Evolutionary conservation across 2,888 invertebrate species (phyloP), one percentile per base, ranked within the genome.

Genomic region (Napeogenes sylphis): DNA sequence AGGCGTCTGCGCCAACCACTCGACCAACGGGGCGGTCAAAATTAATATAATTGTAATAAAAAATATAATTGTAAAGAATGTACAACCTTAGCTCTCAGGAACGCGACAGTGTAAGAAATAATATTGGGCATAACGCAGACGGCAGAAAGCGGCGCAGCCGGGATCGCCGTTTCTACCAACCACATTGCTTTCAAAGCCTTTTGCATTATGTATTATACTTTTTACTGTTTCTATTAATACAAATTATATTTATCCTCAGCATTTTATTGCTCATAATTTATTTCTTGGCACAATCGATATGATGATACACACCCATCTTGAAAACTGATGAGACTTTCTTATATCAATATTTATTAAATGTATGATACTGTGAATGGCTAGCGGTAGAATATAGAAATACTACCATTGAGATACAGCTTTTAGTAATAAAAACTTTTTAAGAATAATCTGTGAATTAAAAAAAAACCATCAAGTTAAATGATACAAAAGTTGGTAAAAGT

Each of bases 171-270:
- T 33, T 54, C 21, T 56, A 51, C 53, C 57, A 47, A 45, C 54
- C 54, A 53, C 56, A 57, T 59, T 54, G 65, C 60, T 60, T 61
- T 59, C 64, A 66, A 68, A 69, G 68, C 61, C 45, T 42, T 14
- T 56, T 68, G 63, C 62, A 69, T 69, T 65, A 69, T 69, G 63
- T 63, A 69, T 66, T 54, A 64, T 12, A 64, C 60, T 68, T 69
- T 68, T 69, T 69, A 59, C 46, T 21, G 60, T 64, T 67, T 64
- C 64, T 64, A 64, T 67, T 64, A 64, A 64, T 67, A 62, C 60
- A 62, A 62, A 62, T 64, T 57, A 66, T 64, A 56, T 55, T 56
- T 63, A 63, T 62, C 61, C 58, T 64, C 58, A 62, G 64, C 64
- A 64, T 67, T 67, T 67, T 67, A 67, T 67, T 67, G 67, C 59